Evolutionary conservation across 2,888 invertebrate genomes (phyloP), one percentile per base, ranked within the genome.

Genomic region (Parasteatoda lunata): DNA sequence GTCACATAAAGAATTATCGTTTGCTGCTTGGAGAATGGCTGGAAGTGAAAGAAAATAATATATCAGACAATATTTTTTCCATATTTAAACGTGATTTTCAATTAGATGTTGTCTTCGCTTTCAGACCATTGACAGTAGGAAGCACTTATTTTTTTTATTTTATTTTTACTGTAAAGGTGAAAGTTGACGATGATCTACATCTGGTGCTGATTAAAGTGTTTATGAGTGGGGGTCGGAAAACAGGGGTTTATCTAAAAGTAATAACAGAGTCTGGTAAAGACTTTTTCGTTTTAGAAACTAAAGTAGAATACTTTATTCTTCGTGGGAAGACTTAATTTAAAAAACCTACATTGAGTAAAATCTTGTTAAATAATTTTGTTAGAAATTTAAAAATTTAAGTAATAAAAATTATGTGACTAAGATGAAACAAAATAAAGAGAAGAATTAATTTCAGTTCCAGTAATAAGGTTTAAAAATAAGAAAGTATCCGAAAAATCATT

Each of bases 11-110:
- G 84, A 71, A 49, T 82, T 82, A 82, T 82, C 73, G 82, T 82
- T 48, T 69, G 78, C 54, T 8, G 72, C 51, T 30, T 15, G 54
- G 52, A 78, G 77, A 78, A 66, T 77, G 77, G 77, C 15, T 77
- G 71, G 77, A 64, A 51, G 45, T 71, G 83, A 66, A 82, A 82
- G 54, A 84, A 72, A 77, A 84, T 77, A 47, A 45, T 70, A 82
- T 9, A 9, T 59, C n/a, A 11, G 59, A 59, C 4, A 5, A 13
- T 9, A 47, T 9, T 77, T 77, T 30, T 77, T 52, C 49, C 78
- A 66, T 77, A 68, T 84, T 84, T 69, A 75, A 78, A 78, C 66
- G 84, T 45, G 84, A 84, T 84, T 84, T 84, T 84, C 84, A 84
- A 84, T 84, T 84, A 84, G 84, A 75, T 81, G 66, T 84, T 82